phyloP scores from a whole-genome alignment of 2,113 vertebrate species.

The Petroica traversi region DNA sequence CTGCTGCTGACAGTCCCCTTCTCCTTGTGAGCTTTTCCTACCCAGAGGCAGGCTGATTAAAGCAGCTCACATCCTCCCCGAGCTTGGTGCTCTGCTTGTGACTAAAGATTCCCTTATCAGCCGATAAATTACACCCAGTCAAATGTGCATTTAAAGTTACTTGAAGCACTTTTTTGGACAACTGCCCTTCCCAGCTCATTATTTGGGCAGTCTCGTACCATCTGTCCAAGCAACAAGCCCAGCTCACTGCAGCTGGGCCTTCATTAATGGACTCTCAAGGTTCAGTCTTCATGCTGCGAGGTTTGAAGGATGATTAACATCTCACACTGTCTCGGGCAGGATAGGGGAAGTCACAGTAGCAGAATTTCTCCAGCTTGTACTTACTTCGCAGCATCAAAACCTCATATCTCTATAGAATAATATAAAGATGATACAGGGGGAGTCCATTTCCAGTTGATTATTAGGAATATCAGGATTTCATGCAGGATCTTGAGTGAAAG shows the following conservation, averaged over 20 bases:
- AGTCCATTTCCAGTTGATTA: background rate
- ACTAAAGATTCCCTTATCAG: background rate
- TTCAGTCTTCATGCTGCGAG: background rate
- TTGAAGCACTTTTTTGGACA: constrained; percentile 25
- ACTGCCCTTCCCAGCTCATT: constrained; percentile 17
- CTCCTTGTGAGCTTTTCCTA: background rate
- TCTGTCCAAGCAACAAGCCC: background rate
- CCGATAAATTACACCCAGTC: background rate
- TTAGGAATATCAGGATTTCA: background rate
- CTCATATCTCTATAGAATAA: background rate
- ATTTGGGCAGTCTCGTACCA: constrained; percentile 9
- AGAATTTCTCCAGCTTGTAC: background rate
- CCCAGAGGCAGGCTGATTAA: background rate
- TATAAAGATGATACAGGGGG: background rate
- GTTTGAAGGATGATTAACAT: constrained; percentile 21
- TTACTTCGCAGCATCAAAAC: background rate
- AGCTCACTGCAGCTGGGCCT: constrained; percentile 5
- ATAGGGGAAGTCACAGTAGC: background rate
- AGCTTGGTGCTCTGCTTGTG: background rate
- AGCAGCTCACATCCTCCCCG: background rate
- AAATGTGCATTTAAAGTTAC: constrained; percentile 5
- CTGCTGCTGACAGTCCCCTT: background rate
- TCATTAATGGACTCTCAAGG: background rate
- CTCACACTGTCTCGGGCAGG: background rate
- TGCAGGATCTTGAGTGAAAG: background rate